Base-by-base conservation (phyloP, 2,888 invertebrate species). In the Leptinotarsa juncta region DNA sequence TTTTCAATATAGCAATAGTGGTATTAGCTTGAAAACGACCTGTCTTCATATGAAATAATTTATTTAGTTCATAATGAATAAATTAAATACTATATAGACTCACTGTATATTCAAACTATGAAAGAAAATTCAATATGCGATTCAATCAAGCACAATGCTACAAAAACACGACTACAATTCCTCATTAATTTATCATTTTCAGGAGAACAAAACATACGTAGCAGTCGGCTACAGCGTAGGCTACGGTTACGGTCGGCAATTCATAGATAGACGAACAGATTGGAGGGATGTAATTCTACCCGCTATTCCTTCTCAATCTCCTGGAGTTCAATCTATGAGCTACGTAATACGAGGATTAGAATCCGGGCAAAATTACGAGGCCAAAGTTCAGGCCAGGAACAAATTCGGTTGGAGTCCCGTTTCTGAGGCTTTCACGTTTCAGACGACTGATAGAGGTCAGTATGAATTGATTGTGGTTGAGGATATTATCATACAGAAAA, bases 391-490 rank as follows among this genome's bases (percentile, higher is more conserved):
- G 82, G 91, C 93, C 72, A 90, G 91, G 84, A 93, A 93, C 86
- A 90, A 91, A 80, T 93, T 91, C 84, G 93, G 93, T 76, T 92
- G 92, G 92, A 91, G 92, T 86, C 90, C 91, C 71, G 88, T 90
- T 81, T 91, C 92, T 32, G 91, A 91, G 71, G 90, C 90, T 70
- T 92, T 92, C 85, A 89, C 90, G 76, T 93, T 92, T 85, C 90
- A 90, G 81, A 92, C 92, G 78, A 90, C 91, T 81, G 91, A 91
- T 79, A 89, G 90, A 88, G 92, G 92, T 92, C 83, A 87, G 90
- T 88, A 79, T 78, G 1, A 69, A 76, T 76, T 55, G 18, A 42
- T 32, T 62, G 10, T 62, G 32, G 10, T 5, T 10, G 62, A 0
- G 7, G 62, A 32, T 42, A 42, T 42, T 3, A 42, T 62, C 62